Evolutionary conservation across 2,113 vertebrate genomes (phyloP).

Genomic region (Agelaius tricolor): DNA sequence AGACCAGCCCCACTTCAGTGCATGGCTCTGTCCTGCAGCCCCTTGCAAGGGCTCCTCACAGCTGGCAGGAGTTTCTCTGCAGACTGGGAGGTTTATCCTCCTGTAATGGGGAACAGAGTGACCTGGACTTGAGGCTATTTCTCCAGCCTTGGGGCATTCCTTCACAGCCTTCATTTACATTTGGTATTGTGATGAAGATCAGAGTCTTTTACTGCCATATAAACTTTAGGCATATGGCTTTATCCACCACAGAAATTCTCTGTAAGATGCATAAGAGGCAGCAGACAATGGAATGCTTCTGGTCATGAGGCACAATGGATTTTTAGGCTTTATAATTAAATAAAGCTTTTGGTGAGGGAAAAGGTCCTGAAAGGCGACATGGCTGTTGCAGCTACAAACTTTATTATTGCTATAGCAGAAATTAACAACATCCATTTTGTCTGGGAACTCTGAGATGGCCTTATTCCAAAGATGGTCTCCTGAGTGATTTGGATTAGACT

Average conservation of each 20-base stretch:
- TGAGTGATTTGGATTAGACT: constrained; percentile 43
- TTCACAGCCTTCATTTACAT: neutral
- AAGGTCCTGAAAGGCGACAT: neutral
- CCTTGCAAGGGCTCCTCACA: neutral
- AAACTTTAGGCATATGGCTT: constrained; percentile 1
- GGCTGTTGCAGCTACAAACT: constrained; percentile 4
- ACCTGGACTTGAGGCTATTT: neutral
- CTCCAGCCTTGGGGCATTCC: neutral
- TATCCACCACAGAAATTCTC: neutral
- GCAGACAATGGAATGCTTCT: neutral
- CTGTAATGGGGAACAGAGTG: neutral
- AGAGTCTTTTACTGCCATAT: neutral
- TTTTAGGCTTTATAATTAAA: constrained; percentile 21
- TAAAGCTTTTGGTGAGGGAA: neutral
- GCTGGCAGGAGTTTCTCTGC: neutral
- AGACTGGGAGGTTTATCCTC: neutral
- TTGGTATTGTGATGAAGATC: constrained; percentile 26
- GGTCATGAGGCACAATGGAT: neutral
- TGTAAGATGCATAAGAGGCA: neutral
- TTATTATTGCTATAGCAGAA: constrained; percentile 11
- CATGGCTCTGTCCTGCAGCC: neutral
- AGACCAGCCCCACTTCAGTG: neutral
- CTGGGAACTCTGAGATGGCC: constrained; percentile 21
- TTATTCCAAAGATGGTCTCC: constrained; percentile 56
- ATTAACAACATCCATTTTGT: constrained; percentile 18